Conservation (phyloP, 2,113 vertebrate species). For the Chloebia gouldiae region DNA sequence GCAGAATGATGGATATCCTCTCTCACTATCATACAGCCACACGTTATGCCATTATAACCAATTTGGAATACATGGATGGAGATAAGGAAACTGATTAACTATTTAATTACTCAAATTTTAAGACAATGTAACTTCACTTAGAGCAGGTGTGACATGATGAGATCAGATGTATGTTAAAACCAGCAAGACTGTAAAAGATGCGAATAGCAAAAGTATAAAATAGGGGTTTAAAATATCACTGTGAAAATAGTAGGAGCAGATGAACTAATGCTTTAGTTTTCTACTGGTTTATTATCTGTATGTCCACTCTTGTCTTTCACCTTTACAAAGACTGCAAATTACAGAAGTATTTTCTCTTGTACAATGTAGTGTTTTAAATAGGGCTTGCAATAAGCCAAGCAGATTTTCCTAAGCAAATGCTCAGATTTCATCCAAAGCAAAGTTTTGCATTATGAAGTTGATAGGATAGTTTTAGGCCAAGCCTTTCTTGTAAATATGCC, state of each 20-base stretch:
- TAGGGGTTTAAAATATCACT: not conserved
- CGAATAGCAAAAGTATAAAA: not conserved
- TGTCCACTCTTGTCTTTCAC: not conserved
- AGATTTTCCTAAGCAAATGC: not conserved
- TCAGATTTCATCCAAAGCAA: not conserved
- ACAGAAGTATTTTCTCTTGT: not conserved
- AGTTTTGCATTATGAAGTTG: not conserved
- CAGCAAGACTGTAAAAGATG: not conserved
- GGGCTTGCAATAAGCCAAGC: not conserved
- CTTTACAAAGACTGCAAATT: not conserved
- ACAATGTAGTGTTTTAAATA: not conserved
- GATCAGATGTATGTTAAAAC: not conserved
- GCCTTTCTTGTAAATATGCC: not conserved
- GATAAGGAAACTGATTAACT: not conserved
- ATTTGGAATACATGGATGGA: not conserved
- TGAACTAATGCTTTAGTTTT: not conserved
- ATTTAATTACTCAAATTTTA: not conserved
- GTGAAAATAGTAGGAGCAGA: not conserved
- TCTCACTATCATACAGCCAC: not conserved
- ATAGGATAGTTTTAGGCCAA: not conserved
- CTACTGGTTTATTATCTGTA: not conserved
- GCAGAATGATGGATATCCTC: not conserved
- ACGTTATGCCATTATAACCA: not conserved
- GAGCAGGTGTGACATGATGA: not conserved
- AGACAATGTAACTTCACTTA: not conserved